Conservation (phyloP, 2,797 vertebrate species). For the Enteromius radiatus region DNA sequence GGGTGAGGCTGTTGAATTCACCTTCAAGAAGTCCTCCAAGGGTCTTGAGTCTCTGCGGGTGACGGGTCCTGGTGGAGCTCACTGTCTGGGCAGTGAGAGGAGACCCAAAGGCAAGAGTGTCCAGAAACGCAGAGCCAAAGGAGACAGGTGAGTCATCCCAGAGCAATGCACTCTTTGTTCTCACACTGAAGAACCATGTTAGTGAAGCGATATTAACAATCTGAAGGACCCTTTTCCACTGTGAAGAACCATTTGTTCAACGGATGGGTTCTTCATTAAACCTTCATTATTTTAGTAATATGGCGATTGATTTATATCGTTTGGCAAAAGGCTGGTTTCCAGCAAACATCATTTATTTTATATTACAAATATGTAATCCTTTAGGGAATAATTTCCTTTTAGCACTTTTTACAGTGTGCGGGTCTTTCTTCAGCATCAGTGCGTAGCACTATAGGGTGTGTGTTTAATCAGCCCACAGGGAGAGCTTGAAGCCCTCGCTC, state of each 20-base stretch:
- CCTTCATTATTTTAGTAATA: neutral
- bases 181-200: neutral
- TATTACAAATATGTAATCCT: neutral
- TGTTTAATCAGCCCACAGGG: constrained; percentile 4
- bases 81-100: constrained; percentile 92
- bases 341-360: neutral
- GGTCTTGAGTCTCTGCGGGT: constrained; percentile 92
- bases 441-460: neutral
- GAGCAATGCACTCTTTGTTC: neutral
- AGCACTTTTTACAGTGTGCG: neutral
- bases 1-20: constrained; percentile 92
- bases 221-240: neutral
- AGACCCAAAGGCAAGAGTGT: constrained; percentile 93
- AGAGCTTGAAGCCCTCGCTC: constrained; percentile 36
- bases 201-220: neutral
- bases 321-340: neutral
- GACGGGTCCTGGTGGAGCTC: constrained; percentile 88
- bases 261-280: neutral
- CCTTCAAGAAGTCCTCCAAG: constrained; percentile 95
- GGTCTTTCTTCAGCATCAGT: neutral
- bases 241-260: neutral
- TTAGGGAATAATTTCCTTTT: neutral
- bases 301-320: neutral
- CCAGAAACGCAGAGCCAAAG: constrained; percentile 92
- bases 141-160: constrained; percentile 84